These are phyloP conservation scores for Brachirus orientalis DNA, from an alignment of 2,113 vertebrate species.

Conservation along the genomic window DNA sequence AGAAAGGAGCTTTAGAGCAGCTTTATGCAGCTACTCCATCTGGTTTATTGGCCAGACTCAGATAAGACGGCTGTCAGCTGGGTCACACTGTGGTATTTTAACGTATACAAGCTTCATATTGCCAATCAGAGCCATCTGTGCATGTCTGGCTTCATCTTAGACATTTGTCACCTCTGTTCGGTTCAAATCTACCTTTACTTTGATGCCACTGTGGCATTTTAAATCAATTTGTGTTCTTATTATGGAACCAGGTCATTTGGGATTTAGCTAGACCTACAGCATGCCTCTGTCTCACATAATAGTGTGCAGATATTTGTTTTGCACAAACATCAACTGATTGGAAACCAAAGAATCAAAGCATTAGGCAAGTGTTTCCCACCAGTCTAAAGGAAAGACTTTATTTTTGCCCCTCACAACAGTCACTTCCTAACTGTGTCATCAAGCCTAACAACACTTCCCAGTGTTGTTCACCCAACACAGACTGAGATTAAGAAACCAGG, in stretches of 20 bases:
- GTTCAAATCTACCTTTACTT: conserved; percentile 21
- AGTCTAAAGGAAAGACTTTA: conserved; percentile 61
- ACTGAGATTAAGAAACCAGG: conserved; percentile 16
- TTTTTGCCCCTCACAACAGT: conserved; percentile 44
- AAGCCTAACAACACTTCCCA: conserved; percentile 66
- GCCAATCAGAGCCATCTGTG: conserved; percentile 62
- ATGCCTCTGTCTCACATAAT: conserved; percentile 64
- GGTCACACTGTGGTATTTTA: conserved; percentile 51
- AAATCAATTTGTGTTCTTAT: conserved; percentile 47
- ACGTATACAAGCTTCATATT: conserved; percentile 47
- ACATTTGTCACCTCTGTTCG: conserved; percentile 38
- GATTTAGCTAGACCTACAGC: conserved; percentile 68
- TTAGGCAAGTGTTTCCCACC: conserved; percentile 64
- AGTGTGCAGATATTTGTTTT: conserved; percentile 54
- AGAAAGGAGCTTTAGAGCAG: conserved; percentile 6
- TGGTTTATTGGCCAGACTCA: conserved; percentile 36
- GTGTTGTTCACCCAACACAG: conserved; percentile 56
- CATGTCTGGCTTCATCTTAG: conserved; percentile 49
- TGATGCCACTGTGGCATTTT: conserved; percentile 33
- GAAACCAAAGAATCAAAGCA: conserved; percentile 66
- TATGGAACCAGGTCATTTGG: conserved; percentile 66
- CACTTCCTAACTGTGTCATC: conserved; percentile 63
- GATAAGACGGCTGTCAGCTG: conserved; percentile 26
- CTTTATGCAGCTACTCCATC: conserved; percentile 31
- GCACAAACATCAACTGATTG: conserved; percentile 52